These are phyloP conservation scores for Trissolcus japonicus DNA, from an alignment of 2,888 invertebrate genomes.

Conservation along the genomic window DNA sequence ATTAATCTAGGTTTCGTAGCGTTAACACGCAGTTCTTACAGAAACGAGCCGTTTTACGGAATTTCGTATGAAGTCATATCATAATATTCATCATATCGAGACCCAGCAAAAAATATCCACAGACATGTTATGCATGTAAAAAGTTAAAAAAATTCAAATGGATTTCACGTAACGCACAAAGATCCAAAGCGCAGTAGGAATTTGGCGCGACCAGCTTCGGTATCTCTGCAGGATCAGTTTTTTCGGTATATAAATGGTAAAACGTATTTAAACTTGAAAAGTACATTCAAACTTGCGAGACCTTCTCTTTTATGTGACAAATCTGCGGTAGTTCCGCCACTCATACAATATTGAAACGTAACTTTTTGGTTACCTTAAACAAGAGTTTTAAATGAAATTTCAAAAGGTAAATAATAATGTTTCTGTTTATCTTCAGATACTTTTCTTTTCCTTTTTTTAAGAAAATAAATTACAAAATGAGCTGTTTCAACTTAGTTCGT, in stretches of 20 bases:
- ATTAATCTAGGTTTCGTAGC: not conserved
- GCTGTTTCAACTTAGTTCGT: no score
- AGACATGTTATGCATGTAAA: no score
- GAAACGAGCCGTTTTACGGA: no score
- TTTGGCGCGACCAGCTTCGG: not conserved
- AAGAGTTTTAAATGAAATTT: slow-evolving; percentile 20
- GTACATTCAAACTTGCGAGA: slow-evolving; percentile 24
- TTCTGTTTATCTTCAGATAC: slow-evolving; percentile 4
- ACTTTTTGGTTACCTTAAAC: slow-evolving; percentile 7
- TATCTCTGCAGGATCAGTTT: slow-evolving; percentile 7
- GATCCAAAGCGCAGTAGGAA: no score
- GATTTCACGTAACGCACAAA: no score
- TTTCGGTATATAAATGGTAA: slow-evolving; percentile 10
- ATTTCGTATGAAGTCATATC: no score
- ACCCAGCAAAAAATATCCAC: no score
- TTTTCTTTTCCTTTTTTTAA: no score
- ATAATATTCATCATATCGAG: no score
- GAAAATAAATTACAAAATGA: no score
- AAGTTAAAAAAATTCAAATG: no score
- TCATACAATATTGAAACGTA: slow-evolving; percentile 31
- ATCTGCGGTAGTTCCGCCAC: slow-evolving; percentile 21
- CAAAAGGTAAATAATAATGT: slow-evolving; percentile 4
- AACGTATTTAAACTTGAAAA: slow-evolving; percentile 31
- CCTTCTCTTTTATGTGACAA: slow-evolving; percentile 32
- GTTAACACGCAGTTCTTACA: not conserved